Evolutionary conservation across 1,140 invertebrate genomes (phyloP), one percentile per base, ranked within the genome.

Genomic region (Ericerus pela): DNA sequence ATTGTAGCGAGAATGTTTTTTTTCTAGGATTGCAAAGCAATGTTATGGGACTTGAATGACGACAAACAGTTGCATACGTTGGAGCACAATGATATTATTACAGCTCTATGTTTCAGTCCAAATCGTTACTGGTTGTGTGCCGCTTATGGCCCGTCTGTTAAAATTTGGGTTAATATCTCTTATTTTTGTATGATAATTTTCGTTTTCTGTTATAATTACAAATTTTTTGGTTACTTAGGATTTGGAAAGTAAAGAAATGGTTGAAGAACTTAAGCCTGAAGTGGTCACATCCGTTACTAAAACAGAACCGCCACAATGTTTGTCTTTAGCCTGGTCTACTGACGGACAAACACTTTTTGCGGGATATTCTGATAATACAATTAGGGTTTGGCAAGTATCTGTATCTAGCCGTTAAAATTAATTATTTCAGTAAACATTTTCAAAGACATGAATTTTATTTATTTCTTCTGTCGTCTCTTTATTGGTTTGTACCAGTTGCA

Each of bases 51-150:
- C 72, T 75, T 99, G 63, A 99, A 99, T 74, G 96, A 99, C 70
- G 94, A 93, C 72, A 99, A 99, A 73, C 95, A 99, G 71, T 76
- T 99, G 65, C 96, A 99, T 74, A 99, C 96, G 28, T 75, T 99
- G 61, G 92, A 98, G 66, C 95, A 97, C 70, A 96, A 94, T 71
- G 95, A 98, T 66, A 91, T 92, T 67, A 98, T 99, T 72, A 97
- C 94, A 66, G 87, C 95, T 6, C 74, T 99, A 61, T 94, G 91
- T 80, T 99, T 99, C 81, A 96, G 91, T 64, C 96, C 96, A 51
- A 99, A 99, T 75, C 84, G 96, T 69, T 99, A 99, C 69, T 99
- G 96, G 96, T 79, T 99, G 14, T 99, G 96, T 75, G 96, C 95
- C 66, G 96, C 96, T n/a, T 97, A 89, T 68, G 96, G 96, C 64